phyloP scores from a whole-genome alignment of 2,113 vertebrate genomes.

The Pseudopodoces humilis region DNA sequence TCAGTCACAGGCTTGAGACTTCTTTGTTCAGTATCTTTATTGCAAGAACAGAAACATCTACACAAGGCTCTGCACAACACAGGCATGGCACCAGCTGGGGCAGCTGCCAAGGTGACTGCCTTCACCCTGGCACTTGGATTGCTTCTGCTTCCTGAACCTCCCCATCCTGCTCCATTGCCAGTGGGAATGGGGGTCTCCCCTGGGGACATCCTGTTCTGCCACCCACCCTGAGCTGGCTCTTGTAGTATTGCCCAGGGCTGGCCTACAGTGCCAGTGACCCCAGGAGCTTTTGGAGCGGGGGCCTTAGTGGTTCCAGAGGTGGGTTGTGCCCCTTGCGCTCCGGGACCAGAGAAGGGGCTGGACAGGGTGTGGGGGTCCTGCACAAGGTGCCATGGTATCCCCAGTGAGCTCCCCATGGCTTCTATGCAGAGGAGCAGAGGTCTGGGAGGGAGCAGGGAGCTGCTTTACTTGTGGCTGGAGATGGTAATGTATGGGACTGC shows the following conservation, averaged over 20 bases:
- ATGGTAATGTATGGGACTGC: neutral
- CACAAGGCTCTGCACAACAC: constrained; percentile 22
- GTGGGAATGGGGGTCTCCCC: neutral
- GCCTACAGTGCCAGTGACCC: neutral
- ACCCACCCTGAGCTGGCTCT: neutral
- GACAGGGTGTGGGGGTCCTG: fast-evolving
- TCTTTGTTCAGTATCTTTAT: constrained; percentile 50
- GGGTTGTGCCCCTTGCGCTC: fast-evolving
- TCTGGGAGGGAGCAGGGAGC: neutral
- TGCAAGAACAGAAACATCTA: constrained; percentile 52
- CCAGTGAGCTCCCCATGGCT: fast-evolving
- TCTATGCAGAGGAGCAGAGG: fast-evolving
- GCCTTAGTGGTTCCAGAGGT: constrained; percentile 50
- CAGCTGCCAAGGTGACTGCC: neutral
- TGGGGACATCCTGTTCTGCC: neutral
- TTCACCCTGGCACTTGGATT: neutral
- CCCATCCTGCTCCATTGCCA: neutral
- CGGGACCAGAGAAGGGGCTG: neutral
- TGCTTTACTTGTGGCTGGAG: neutral
- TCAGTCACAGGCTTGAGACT: neutral
- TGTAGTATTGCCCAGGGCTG: neutral
- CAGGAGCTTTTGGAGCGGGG: constrained; percentile 45
- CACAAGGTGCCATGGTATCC: fast-evolving
- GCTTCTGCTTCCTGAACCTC: neutral
- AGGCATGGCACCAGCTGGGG: neutral